phyloP scores from a whole-genome alignment of 1,140 invertebrate genomes.

The Drosophila takahashii region DNA sequence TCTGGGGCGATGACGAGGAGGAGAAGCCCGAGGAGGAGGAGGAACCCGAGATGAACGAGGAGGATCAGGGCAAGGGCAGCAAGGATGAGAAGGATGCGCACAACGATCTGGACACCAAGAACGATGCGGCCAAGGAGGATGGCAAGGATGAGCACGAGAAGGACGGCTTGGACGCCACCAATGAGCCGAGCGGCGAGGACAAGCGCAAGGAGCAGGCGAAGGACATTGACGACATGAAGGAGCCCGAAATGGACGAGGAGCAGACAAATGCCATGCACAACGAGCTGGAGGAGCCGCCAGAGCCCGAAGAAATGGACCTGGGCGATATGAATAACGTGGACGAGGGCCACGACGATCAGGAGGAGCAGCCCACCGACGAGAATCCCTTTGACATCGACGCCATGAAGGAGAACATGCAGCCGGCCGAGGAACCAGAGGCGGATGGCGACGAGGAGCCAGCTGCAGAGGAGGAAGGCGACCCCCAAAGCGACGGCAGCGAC shows the following conservation, averaged over 20 bases:
- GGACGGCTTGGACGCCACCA: slow-evolving; percentile 84
- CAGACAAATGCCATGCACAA: slow-evolving; percentile 95
- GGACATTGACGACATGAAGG: slow-evolving; percentile 87
- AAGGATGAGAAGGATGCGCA: slow-evolving; percentile 89
- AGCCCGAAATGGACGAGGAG: slow-evolving; percentile 92
- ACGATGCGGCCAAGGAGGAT: slow-evolving; percentile 85
- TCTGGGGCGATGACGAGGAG: slow-evolving; percentile 95
- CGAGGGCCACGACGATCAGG: slow-evolving; percentile 88
- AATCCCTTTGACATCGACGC: slow-evolving; percentile 94
- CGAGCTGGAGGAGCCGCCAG: slow-evolving; percentile 89
- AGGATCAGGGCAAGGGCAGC: slow-evolving; percentile 89
- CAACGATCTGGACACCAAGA: slow-evolving; percentile 88
- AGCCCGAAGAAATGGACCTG: slow-evolving; percentile 93
- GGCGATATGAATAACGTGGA: slow-evolving; percentile 94
- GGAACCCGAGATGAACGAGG: slow-evolving; percentile 87
- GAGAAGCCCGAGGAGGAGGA: slow-evolving; percentile 89
- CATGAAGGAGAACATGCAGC: slow-evolving; percentile 87
- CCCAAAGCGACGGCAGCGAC: slow-evolving; percentile 85
- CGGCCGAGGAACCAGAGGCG: slow-evolving; percentile 84
- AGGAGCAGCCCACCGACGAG: slow-evolving; percentile 87
- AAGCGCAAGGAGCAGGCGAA: slow-evolving; percentile 79
- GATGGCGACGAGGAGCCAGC: slow-evolving; percentile 84
- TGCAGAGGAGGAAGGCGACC: slow-evolving; percentile 85
- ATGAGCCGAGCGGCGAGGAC: slow-evolving; percentile 69
- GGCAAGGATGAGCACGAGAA: slow-evolving; percentile 86